Evolutionary conservation across 2,888 invertebrate genomes (phyloP).

Genomic region (Leptopilina myrica): DNA sequence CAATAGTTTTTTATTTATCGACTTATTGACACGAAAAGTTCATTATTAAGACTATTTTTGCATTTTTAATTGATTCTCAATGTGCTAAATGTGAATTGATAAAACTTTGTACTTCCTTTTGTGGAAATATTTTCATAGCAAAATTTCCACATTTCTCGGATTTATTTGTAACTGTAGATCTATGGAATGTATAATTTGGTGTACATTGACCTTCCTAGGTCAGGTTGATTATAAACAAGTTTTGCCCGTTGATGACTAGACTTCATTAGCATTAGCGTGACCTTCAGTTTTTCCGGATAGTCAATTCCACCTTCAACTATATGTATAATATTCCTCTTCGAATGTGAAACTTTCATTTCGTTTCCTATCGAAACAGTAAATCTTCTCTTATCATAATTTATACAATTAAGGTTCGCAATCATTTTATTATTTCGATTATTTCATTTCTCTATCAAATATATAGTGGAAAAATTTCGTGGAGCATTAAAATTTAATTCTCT

Average conservation of each 20-base stretch:
- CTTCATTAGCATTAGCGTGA: not conserved
- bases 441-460: too few species aligned
- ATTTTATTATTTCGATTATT: too few species aligned
- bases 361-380: too few species aligned
- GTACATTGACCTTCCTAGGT: constrained; percentile 20
- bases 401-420: not conserved
- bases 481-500: not conserved
- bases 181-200: constrained; percentile 19
- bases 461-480: too few species aligned
- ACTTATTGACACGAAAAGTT: constrained; percentile 1
- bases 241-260: constrained; percentile 7
- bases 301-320: constrained; percentile 1
- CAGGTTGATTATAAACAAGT: constrained; percentile 22
- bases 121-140: not conserved
- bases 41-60: constrained; percentile 2
- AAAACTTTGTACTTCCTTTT: not conserved
- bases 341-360: too few species aligned
- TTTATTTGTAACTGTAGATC: not conserved
- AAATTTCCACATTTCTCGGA: not conserved
- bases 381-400: too few species aligned
- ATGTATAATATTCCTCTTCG: too few species aligned
- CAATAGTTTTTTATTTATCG: not conserved
- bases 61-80: not conserved
- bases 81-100: not conserved
- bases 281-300: constrained; percentile 15